phyloP scores from a whole-genome alignment of 2,113 vertebrate species.

The Nothocercus julius region DNA sequence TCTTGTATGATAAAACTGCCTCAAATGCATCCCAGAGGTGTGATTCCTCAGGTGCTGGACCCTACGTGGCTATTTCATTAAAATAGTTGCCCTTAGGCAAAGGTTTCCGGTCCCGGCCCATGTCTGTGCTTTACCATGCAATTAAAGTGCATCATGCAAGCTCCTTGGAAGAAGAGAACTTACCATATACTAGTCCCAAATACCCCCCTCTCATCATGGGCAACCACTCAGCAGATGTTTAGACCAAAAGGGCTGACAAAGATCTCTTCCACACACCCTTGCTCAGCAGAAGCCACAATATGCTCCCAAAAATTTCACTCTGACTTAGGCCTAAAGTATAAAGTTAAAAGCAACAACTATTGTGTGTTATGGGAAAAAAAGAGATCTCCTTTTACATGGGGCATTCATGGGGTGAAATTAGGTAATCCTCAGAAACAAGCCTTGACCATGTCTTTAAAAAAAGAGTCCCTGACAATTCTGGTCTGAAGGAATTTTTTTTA shows the following conservation, averaged over 20 bases:
- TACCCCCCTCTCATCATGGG: background rate
- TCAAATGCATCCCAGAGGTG: background rate
- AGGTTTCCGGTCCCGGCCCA: background rate
- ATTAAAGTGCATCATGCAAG: background rate
- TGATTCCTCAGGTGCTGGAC: rapidly evolving
- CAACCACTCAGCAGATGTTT: background rate
- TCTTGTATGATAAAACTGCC: background rate
- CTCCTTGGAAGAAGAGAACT: background rate
- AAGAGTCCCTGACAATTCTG: background rate
- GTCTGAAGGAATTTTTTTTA: background rate
- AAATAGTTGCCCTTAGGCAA: background rate
- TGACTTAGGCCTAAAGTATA: background rate
- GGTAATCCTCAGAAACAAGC: background rate
- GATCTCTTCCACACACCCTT: background rate
- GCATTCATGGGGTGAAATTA: background rate
- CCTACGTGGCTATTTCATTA: background rate
- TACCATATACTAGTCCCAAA: background rate
- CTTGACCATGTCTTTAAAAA: background rate
- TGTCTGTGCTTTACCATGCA: background rate
- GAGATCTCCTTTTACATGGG: background rate
- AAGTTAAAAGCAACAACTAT: background rate
- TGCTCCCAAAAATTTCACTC: background rate
- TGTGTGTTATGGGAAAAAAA: background rate
- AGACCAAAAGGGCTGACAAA: background rate
- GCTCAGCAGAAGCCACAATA: background rate